A percentile compares a stretch with the other conserved stretches of the same genome.
phyloP scores from a whole-genome alignment of 2,888 invertebrate genomes.

The Protonemura montana region DNA sequence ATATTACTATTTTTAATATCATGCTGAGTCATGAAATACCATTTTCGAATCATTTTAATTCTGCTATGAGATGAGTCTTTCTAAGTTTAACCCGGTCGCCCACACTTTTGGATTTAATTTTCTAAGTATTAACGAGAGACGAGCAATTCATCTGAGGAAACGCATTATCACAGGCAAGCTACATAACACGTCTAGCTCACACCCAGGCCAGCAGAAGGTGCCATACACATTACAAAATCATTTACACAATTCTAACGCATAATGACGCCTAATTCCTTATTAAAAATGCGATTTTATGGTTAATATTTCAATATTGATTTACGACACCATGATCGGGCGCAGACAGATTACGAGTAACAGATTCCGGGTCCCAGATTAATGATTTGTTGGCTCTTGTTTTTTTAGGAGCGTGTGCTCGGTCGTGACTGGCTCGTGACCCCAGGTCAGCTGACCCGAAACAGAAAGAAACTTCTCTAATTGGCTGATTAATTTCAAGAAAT shows the following conservation, averaged over 20 bases:
- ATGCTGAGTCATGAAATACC: not conserved
- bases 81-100: not conserved
- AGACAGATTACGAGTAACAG: constrained; percentile 30
- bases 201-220: not conserved
- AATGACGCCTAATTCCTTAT: not conserved
- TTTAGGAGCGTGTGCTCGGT: constrained; percentile 23
- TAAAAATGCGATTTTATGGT: not conserved
- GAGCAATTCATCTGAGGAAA: not conserved
- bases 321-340: not conserved
- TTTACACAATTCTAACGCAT: not conserved
- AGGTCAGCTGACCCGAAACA: constrained; percentile 21
- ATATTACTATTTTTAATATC: not conserved
- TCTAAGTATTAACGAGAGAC: not conserved
- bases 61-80: not conserved
- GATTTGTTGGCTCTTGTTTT: constrained; percentile 24
- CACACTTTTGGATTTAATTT: not conserved
- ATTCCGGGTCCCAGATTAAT: constrained; percentile 22
- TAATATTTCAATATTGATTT: constrained; percentile 7
- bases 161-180: not conserved
- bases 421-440: constrained; percentile 29
- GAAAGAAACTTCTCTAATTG: constrained; percentile 31
- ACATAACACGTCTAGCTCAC: not conserved
- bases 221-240: not conserved
- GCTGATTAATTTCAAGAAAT: constrained; percentile 32
- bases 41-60: not conserved